Evolutionary conservation across 2,113 vertebrate species (phyloP), one percentile per base, ranked within the genome.

Genomic region (Paraplagusia blochii): DNA sequence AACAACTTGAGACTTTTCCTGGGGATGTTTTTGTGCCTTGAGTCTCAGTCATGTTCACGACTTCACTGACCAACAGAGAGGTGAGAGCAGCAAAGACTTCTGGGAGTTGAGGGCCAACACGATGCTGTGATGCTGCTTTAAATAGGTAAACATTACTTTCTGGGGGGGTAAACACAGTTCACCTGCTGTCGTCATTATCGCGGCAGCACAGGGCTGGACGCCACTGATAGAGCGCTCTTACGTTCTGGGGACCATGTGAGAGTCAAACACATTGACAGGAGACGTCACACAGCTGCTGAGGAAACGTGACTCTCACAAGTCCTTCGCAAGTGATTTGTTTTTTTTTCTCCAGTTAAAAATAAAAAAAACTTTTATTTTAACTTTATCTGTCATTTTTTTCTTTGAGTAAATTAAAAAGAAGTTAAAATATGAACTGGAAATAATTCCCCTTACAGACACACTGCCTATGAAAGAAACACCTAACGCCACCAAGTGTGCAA

Each of bases 121-220:
- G 22, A 29, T n/a, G n/a, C 3, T 53, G 44, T 50, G 65, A n/a
- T 35, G 35, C 15, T 16, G 11, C 44, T 60, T 38, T 38, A 48
- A 45, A 69, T 38, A 39, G 49, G 12, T 38, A 19, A 66, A 35
- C 34, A 14, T 52, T 63, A 81, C 22, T 75, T 84, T 47, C 44
- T 68, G 53, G 67, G 58, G 58, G 73, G 58, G 75, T 57, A 58
- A 73, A 69, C 70, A 56, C 45, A 52, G 39, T 46, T 60, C 10
- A 58, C 58, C 35, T 19, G 40, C 71, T 67, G 70, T 69, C 74
- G 66, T 82, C 82, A 80, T 74, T 88, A 89, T 90, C 88, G 83
- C 84, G 11, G 40, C 16, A 75, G 66, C 62, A 44, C 47, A 76
- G 74, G 74, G 77, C 88, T 90, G 90, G 62, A 53, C 17, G 61